Base-by-base conservation (phyloP, 1,140 invertebrate genomes). In the Psilanteris sp. region DNA sequence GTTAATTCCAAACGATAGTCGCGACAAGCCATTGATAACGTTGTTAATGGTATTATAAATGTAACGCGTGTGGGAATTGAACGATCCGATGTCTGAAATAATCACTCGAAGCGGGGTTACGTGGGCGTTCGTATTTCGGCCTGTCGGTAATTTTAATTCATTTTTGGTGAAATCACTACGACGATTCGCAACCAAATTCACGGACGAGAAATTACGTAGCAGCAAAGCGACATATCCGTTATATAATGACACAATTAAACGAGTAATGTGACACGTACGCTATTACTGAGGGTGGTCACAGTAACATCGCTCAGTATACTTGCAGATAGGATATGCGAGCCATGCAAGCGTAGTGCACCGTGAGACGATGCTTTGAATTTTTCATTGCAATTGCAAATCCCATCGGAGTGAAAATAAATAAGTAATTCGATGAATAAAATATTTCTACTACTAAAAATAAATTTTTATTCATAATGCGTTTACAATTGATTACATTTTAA, bases 221-320 rank as follows among this genome's bases (percentile, higher is more conserved):
- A 44, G 66, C 55, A 11, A 70, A 71, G 62, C 48, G 62, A 75
- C 57, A 75, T 67, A 55, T 75, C 55, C 62, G 62, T 27, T 54
- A 41, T 57, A 64, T 52, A 64, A 76, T 76, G 73, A 64, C 54
- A 57, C 64, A 59, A 76, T 76, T 76, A 76, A 70, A 64, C 64
- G 64, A 70, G 55, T 64, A 68, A 75, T 64, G 48, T 43, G 37
- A 37, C 57, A 66, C 59, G 57, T 76, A 76, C 59, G 57, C 37
- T 64, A 59, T 59, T 66, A 41, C 26, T 34, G n/a, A 46, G 52
- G 46, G 43, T 57, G 64, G 64, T 59, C 57, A 64, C 29, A 29
- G 54, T 54, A 41, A 50, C 55, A 13, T 39, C 16, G 46, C 31
- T 70, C 32, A n/a, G 46, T 48, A 9, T 15, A 43, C 55, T 59